Conservation (phyloP, 2,113 vertebrate genomes). For the Delphinus delphis region DNA sequence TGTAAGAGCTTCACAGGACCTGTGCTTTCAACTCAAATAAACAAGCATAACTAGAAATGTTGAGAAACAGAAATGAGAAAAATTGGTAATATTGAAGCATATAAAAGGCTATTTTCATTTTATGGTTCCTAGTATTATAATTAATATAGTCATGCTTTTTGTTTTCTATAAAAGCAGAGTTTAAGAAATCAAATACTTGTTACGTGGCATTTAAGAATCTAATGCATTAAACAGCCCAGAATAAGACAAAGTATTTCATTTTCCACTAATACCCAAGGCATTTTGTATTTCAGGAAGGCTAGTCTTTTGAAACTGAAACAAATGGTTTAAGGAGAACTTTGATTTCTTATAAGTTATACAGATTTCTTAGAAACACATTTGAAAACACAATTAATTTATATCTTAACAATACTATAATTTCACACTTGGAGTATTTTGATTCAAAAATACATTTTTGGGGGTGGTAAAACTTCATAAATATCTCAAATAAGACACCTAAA, state of each 20-base stretch:
- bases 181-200: constrained; percentile 62
- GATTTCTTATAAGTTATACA: constrained; percentile 25
- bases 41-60: constrained; percentile 44
- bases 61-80: constrained; percentile 52
- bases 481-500: not conserved
- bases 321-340: constrained; percentile 43
- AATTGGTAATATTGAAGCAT: not conserved
- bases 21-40: constrained; percentile 1
- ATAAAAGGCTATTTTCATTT: not conserved
- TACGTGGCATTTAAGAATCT: constrained; percentile 62
- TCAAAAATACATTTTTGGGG: not conserved
- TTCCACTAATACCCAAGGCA: constrained; percentile 57
- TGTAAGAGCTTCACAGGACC: constrained; percentile 32
- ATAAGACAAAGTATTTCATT: constrained; percentile 60
- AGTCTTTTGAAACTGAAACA: constrained; percentile 53
- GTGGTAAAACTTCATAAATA: not conserved
- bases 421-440: not conserved
- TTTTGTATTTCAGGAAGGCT: constrained; percentile 70
- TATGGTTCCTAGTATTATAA: not conserved
- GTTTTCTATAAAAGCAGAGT: constrained; percentile 29
- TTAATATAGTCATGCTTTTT: not conserved
- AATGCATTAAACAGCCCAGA: constrained; percentile 69
- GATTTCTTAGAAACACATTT: not conserved
- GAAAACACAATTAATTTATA: constrained; percentile 14
- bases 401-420: not conserved